Evolutionary conservation across 2,113 vertebrate species (phyloP), one percentile per base, ranked within the genome.

Genomic region (Osmerus eperlanus): DNA sequence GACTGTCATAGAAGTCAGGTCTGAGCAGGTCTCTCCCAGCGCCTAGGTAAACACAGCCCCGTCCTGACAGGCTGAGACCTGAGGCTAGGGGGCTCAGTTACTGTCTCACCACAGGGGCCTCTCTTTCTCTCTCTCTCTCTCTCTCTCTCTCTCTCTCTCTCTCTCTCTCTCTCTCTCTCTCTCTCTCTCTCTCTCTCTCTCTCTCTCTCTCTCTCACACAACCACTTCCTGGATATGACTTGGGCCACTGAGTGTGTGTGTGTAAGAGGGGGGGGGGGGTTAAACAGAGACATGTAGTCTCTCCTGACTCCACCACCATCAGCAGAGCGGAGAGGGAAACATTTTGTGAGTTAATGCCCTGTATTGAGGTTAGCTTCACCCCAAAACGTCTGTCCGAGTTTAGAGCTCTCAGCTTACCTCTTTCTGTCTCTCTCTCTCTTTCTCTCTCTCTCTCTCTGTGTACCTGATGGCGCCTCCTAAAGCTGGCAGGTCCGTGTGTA

Each of bases 401-500:
- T 12, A 55, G 65, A 7, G 21, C 12, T 51, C 25, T 53, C 18
- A n/a, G 14, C 51, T 60, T 72, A n/a, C 55, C 53, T 68, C 77
- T 58, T 65, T 71, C 72, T 29, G 71, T 70, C 29, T 28, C 78
- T 81, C 77, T 77, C 78, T 70, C 32, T 51, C 62, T 41, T 29
- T 64, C 28, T 64, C 76, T 76, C 80, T 85, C 73, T 77, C 54
- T 56, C 77, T 79, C 76, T 79, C 83, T 81, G 80, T 86, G 85
- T 83, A 90, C 85, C 88, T 88, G 87, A 87, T 82, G 88, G 88
- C 88, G 87, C 87, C 88, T 88, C 84, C 77, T 75, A 81, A 85
- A 83, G 83, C 86, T 90, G 87, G 84, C 87, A 87, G 85, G 84
- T 82, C 87, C 82, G 84, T 80, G 81, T 86, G 85, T 84, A 88